These are phyloP conservation scores for Platorchestia sp. DNA, from an alignment of 1,140 invertebrate species.

Conservation along the genomic window DNA sequence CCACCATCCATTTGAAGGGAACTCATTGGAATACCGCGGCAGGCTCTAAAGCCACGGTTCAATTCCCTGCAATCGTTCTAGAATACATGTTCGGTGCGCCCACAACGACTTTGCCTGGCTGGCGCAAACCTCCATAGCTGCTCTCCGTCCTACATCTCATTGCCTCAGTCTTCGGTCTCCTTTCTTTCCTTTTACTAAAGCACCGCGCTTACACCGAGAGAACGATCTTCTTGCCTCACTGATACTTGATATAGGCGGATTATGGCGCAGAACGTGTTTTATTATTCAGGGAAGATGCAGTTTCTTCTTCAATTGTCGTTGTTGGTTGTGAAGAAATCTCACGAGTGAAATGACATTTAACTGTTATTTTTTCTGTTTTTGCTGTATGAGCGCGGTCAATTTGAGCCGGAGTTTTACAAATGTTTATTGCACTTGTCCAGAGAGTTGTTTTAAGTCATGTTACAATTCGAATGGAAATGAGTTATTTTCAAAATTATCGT, in stretches of 20 bases:
- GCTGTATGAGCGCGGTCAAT: too few species aligned
- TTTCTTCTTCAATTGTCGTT: neutral
- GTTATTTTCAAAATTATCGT: too few species aligned
- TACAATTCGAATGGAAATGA: too few species aligned
- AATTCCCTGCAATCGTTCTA: slow-evolving; percentile 52
- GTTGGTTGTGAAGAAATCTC: neutral
- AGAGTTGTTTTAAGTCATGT: too few species aligned
- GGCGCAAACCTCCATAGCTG: neutral
- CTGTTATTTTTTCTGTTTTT: too few species aligned
- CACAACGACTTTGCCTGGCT: neutral
- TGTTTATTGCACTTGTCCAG: too few species aligned
- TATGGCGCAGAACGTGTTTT: neutral
- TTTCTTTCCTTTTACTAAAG: neutral
- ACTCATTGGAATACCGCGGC: slow-evolving; percentile 52
- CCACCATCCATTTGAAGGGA: slow-evolving; percentile 45
- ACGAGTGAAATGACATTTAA: too few species aligned
- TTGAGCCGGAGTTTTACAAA: too few species aligned
- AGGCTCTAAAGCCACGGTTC: slow-evolving; percentile 40
- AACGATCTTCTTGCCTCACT: neutral
- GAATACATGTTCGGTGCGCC: slow-evolving; percentile 35
- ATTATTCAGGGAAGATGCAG: neutral
- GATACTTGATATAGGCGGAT: neutral
- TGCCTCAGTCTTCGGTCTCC: neutral
- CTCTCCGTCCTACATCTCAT: neutral
- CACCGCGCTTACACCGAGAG: neutral